Conservation (phyloP, 2,113 vertebrate species). For the Oreotragus oreotragus region DNA sequence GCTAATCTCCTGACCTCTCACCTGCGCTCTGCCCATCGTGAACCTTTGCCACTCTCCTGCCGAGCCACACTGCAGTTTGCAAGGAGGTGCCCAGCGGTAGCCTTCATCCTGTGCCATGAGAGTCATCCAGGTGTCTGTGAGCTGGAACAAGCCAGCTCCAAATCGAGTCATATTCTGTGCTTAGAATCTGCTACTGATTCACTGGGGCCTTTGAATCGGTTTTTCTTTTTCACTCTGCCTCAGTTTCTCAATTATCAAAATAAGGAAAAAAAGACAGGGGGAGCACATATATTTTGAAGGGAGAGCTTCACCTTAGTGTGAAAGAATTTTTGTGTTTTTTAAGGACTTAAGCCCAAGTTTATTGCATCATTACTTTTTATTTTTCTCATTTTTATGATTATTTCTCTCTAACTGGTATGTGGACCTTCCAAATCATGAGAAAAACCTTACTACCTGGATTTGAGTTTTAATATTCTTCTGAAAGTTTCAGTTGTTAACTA, state of each 20-base stretch:
- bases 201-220: background rate
- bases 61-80: background rate
- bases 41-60: background rate
- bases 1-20: background rate
- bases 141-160: background rate
- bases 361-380: background rate
- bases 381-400: background rate
- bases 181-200: background rate
- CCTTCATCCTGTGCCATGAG: background rate
- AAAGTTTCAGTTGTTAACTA: background rate
- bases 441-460: background rate
- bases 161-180: background rate
- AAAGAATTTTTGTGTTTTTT: background rate
- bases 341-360: background rate
- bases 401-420: background rate
- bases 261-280: background rate
- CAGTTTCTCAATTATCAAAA: background rate
- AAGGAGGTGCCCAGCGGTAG: background rate
- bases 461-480: background rate
- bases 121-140: background rate
- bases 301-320: background rate
- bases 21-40: background rate
- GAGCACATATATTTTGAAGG: background rate
- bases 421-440: background rate
- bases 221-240: background rate